Conservation (phyloP, 2,888 invertebrate species). For the Patella pellucida region DNA sequence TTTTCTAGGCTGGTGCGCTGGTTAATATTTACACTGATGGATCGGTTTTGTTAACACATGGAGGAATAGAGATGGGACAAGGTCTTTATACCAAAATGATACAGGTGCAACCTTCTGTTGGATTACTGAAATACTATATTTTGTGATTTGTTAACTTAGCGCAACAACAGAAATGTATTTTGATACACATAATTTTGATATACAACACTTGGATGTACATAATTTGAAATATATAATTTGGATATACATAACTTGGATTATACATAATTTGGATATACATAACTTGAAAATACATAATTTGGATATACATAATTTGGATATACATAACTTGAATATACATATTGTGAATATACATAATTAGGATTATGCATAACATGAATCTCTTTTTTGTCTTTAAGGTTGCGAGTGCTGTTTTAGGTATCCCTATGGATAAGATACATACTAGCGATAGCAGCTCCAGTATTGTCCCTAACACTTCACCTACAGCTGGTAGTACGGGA, state of each 20-base stretch:
- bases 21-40: slow-evolving; percentile 80
- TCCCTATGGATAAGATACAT: slow-evolving; percentile 59
- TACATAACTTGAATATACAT: too few relatives aligned
- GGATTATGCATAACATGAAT: not conserved
- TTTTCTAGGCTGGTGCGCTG: slow-evolving; percentile 86
- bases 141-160: too few relatives aligned
- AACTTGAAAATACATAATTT: not conserved
- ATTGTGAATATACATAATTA: too few relatives aligned
- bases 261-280: too few relatives aligned
- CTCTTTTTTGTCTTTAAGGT: slow-evolving; percentile 46
- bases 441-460: slow-evolving; percentile 64
- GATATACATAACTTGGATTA: not conserved
- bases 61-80: slow-evolving; percentile 97
- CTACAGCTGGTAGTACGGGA: slow-evolving; percentile 67
- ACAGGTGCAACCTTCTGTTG: slow-evolving; percentile 74
- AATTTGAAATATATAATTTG: not conserved
- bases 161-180: too few relatives aligned
- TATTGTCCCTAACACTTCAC: slow-evolving; percentile 64
- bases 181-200: not conserved
- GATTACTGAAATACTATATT: not conserved
- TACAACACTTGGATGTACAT: not conserved
- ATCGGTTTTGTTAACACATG: slow-evolving; percentile 88
- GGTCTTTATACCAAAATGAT: slow-evolving; percentile 96
- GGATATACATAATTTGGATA: not conserved
- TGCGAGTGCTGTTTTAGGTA: slow-evolving; percentile 60